These are phyloP conservation scores for Rhagoletis zephyria DNA, from an alignment of 1,140 invertebrate genomes.

Conservation along the genomic window DNA sequence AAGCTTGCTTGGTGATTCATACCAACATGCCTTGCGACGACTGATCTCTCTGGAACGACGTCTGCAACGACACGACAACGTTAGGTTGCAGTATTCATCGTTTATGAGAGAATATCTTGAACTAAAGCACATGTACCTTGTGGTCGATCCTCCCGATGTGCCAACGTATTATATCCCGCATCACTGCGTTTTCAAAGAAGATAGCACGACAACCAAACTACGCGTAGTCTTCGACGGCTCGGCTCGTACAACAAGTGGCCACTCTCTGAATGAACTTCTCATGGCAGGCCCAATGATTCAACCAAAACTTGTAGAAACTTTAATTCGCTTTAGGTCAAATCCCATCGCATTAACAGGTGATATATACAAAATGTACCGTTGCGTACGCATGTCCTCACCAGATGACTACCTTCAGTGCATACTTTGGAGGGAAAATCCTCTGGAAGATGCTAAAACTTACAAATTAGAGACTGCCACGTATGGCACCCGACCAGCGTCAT, in stretches of 20 bases:
- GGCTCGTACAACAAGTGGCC: slow-evolving; percentile 56
- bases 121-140: slow-evolving; percentile 54
- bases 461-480: too few species aligned
- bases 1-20: slow-evolving; percentile 40
- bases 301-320: slow-evolving; percentile 55
- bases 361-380: slow-evolving; percentile 34
- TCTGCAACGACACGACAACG: neutral
- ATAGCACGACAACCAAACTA: slow-evolving; percentile 64
- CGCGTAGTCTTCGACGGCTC: slow-evolving; percentile 64
- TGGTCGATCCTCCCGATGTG: neutral
- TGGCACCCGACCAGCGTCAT: too few species aligned
- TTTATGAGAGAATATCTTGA: slow-evolving; percentile 56
- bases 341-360: slow-evolving; percentile 38
- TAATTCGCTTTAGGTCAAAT: slow-evolving; percentile 54
- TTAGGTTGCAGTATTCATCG: neutral
- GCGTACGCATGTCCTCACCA: neutral
- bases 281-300: slow-evolving; percentile 66
- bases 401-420: slow-evolving; percentile 5
- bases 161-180: slow-evolving; percentile 63
- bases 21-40: slow-evolving; percentile 4
- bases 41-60: slow-evolving; percentile 23
- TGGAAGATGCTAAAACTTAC: too few species aligned
- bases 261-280: slow-evolving; percentile 67
- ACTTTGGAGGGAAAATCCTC: neutral
- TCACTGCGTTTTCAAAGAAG: slow-evolving; percentile 65